Base-by-base conservation (phyloP, 2,888 invertebrate species). In the Serripes groenlandicus region DNA sequence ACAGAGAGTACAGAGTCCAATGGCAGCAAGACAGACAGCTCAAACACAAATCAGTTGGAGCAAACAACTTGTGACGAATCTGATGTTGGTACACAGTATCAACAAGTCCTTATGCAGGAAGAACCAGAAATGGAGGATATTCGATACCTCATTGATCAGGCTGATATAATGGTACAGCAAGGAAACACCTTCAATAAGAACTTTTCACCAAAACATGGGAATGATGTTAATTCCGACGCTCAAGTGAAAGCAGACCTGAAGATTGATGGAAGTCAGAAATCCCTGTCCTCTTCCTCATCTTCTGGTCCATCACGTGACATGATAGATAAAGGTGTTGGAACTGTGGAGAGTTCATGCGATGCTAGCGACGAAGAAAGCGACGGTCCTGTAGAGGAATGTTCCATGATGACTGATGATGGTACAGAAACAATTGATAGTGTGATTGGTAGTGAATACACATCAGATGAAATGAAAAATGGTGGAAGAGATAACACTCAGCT, bases 361-460 rank as follows among this genome's bases (percentile, higher is more conserved):
- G 93, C 93, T 5, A 93, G 93, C 78, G 90, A 89, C 42, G 90
- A 90, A 62, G 91, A 92, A 64, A 92, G 90, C 69, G 91, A 92
- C 70, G 89, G 77, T 28, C 83, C 80, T 26, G 81, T 77, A 21
- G 92, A 91, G 54, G 90, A 90, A 66, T 90, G 89, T 64, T 91
- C 92, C 54, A 91, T 91, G 26, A 90, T 90, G 1, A 90, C 90
- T 18, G 91, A 92, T 64, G 91, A 92, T 82, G 89, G 81, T n/a
- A 89, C 88, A 23, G 91, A 91, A 34, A 90, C 89, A n/a, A 90
- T 90, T 73, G 91, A 92, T 79, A 92, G 92, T 79, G 89, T 91
- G 23, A 84, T 92, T 30, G 90, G 90, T 54, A 86, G 90, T 76
- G 90, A 92, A 60, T 90, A 90, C 54, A 91, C 90, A n/a, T 88